Conservation (phyloP, 2,113 vertebrate genomes). For the Colistium nudipinnis region DNA sequence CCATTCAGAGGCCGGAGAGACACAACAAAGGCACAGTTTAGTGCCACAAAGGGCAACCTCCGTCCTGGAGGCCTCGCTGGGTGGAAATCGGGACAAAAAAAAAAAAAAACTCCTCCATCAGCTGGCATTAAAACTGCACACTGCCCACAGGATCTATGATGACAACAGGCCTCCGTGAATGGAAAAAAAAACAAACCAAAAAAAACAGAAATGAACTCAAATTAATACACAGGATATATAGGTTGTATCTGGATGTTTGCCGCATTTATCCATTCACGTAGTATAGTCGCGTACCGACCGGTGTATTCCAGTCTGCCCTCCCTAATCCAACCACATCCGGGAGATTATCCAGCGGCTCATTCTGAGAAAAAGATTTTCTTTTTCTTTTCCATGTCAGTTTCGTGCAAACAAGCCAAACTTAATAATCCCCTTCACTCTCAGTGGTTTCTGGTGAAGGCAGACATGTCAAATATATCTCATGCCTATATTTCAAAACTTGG, state of each 20-base stretch:
- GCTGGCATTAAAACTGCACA: conserved; percentile 19
- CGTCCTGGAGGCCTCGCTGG: conserved; percentile 51
- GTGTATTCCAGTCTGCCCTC: no score
- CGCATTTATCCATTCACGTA: no score
- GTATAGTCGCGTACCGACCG: no score
- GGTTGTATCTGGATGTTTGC: no score
- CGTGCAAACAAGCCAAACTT: not conserved
- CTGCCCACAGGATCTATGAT: conserved; percentile 12
- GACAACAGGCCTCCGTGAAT: not conserved
- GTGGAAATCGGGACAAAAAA: conserved; percentile 37
- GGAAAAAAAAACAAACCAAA: not conserved
- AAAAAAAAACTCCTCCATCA: conserved; percentile 17
- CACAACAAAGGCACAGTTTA: conserved; percentile 74
- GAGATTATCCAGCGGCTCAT: not conserved
- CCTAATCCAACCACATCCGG: no score
- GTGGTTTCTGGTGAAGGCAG: not conserved
- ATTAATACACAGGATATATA: no score
- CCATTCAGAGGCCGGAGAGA: conserved; percentile 61
- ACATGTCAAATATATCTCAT: no score
- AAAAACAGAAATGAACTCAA: no score
- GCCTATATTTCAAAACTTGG: not conserved
- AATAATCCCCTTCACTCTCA: not conserved
- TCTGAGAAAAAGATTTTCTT: not conserved
- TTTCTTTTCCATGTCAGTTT: not conserved
- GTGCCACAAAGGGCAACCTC: conserved; percentile 70